Conservation (phyloP, 2,888 invertebrate species). For the Vesta saturnalis region DNA sequence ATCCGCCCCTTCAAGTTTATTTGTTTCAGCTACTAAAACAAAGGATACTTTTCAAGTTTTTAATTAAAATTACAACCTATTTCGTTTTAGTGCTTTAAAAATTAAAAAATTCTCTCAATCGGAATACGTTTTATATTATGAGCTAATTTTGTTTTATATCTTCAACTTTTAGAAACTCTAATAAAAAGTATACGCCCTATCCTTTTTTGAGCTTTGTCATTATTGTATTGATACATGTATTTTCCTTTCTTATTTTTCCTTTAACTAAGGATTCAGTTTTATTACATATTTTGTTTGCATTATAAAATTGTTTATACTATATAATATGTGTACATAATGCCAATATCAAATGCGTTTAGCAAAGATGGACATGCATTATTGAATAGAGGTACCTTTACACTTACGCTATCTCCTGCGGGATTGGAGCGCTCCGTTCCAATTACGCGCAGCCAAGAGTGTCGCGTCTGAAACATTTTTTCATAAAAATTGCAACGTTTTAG, state of each 20-base stretch:
- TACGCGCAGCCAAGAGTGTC: no score
- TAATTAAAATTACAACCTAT: slow-evolving; percentile 63
- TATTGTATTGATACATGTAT: neutral
- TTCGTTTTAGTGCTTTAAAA: slow-evolving; percentile 61
- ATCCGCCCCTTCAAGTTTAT: slow-evolving; percentile 58
- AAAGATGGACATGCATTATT: no score
- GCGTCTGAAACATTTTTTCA: no score
- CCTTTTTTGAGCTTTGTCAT: neutral
- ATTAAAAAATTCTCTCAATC: slow-evolving; percentile 54
- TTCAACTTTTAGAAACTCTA: slow-evolving; percentile 36
- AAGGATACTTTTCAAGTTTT: slow-evolving; percentile 62
- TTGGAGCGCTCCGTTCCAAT: no score
- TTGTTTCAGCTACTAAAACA: slow-evolving; percentile 60
- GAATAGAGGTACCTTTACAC: no score
- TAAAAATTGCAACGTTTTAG: no score
- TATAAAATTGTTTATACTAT: neutral
- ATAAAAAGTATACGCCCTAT: slow-evolving; percentile 20
- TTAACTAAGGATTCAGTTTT: neutral
- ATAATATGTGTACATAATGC: no score
- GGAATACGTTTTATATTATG: slow-evolving; percentile 37
- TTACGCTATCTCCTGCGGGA: no score
- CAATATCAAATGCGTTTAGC: no score
- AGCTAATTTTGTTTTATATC: slow-evolving; percentile 37
- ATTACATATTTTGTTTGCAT: neutral
- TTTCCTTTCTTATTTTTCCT: neutral